Base-by-base conservation (phyloP, 2,113 vertebrate species). In the Myotis davidii region DNA sequence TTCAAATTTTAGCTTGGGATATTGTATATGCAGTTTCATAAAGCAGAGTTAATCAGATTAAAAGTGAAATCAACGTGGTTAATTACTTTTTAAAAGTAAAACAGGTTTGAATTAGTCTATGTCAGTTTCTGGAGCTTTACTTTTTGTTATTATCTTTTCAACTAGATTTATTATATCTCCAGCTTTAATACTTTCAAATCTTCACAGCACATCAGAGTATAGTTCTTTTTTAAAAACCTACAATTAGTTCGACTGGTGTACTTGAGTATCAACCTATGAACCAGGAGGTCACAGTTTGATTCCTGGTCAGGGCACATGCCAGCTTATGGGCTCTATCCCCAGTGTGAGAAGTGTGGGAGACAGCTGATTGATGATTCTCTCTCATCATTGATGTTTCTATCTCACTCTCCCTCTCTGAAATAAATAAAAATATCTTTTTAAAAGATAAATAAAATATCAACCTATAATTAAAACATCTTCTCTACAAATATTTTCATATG, bases 1-100 rank as follows among this genome's bases (percentile, higher is more conserved):
- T 72, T 93, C 61, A 82, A n/a, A 73, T 85, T 91, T 94, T 64
- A 76, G 79, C 93, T 97, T 83, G 6, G 11, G 6, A 42, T 81
- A 82, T 94, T 20, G 1, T 93, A 96, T 94, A 90, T 8, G 17
- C 4, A 45, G 69, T 97, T 97, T 97, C 73, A 95, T 45, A 65
- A 97, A 97, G 95, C 95, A 97, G 56, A 85, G 0, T 94, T 98
- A 97, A 97, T 96, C 96, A 97, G 88, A 96, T 98, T 97, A 91
- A 78, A 93, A 79, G 61, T 85, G 92, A 95, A 96, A 48, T 54
- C 52, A 45, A 91, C 72, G 79, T 98, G 96, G 95, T 96, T 98
- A 98, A 97, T 98, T 97, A 93, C 86, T 85, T 73, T 96, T 67
- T 86, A 93, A 61, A 96, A 93, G 89, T 97, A 90, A 97, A 85